Evolutionary conservation across 2,888 invertebrate genomes (phyloP), one percentile per base, ranked within the genome.

Genomic region (Ecliptopera silaceata): DNA sequence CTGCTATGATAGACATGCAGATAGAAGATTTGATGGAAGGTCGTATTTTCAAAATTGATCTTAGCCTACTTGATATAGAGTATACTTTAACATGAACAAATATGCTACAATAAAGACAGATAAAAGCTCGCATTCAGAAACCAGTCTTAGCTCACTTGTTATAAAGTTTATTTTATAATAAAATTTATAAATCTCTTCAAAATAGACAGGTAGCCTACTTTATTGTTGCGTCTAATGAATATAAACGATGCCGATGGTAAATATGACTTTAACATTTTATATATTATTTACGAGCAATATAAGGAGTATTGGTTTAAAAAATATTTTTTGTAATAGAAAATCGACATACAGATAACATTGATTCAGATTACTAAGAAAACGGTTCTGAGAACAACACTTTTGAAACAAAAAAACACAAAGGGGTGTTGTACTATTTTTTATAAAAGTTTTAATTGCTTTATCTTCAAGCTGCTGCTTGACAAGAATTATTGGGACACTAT

Each of bases 201-300:
- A 69, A 74, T 68, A 71, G 72, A 73, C 71, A 70, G 68, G 66
- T 65, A 74, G 71, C 70, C 68, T 75, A 75, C 71, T 75, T 77
- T 77, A 71, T 80, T 81, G 75, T 79, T 77, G 77, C 77, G 71
- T 74, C 71, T 80, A 79, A 82, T 80, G 80, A 82, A 82, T 81
- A 79, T 79, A 79, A 80, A 82, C 80, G 77, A 80, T 79, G 74
- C 82, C 80, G 77, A 80, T 79, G 74, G 76, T 72, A 77, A 76
- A 79, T 70, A 75, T 77, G 74, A 73, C 74, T 72, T 71, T 70
- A 70, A 73, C 71, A 72, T 76, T 76, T 57, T 52, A 22, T 22
- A 52, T 43, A 43, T 74, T 74, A 73, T 75, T 76, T 72, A 72
- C 56, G 57, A 58, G 58, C 49, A 44, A 47, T 44, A 47, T 71